These are phyloP conservation scores for Etheostoma spectabile DNA, from an alignment of 2,113 vertebrate genomes.

Conservation along the genomic window DNA sequence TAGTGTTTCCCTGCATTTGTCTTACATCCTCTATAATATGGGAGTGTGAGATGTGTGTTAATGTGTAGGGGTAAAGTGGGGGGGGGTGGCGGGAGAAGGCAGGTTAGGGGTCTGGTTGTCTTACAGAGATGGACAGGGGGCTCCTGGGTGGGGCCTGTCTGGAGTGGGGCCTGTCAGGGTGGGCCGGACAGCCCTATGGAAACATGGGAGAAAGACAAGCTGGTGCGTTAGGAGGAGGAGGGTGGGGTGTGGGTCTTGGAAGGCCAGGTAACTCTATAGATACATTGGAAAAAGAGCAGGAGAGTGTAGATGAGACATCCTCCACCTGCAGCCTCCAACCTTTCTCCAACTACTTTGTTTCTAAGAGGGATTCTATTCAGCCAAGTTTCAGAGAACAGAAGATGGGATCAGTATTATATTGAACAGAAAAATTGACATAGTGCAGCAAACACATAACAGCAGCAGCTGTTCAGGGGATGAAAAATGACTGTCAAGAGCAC, in stretches of 20 bases:
- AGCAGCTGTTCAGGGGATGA: conserved; percentile 36
- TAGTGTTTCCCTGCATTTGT: background rate
- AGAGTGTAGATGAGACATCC: background rate
- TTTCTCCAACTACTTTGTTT: background rate
- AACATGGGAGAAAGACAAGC: conserved; percentile 79
- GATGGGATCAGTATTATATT: conserved; percentile 45
- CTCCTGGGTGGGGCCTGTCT: conserved; percentile 85
- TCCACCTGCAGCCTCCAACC: conserved; percentile 27
- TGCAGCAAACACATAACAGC: conserved; percentile 52
- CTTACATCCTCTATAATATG: conserved; percentile 9
- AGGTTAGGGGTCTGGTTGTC: conserved; percentile 71
- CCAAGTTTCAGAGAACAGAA: conserved; percentile 32
- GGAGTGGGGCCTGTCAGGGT: conserved; percentile 83
- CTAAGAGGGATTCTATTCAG: background rate
- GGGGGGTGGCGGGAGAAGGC: conserved; percentile 10
- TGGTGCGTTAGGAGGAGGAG: conserved; percentile 59
- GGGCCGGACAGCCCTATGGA: conserved; percentile 85
- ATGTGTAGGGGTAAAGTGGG: background rate
- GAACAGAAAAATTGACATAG: conserved; percentile 57
- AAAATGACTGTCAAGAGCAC: background rate
- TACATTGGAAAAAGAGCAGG: background rate
- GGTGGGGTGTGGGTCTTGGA: background rate
- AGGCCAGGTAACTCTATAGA: background rate
- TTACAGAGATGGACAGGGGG: conserved; percentile 85
- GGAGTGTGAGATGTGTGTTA: conserved; percentile 15